Base-by-base conservation (phyloP, 2,888 invertebrate genomes). In the Drosophila atripex region DNA sequence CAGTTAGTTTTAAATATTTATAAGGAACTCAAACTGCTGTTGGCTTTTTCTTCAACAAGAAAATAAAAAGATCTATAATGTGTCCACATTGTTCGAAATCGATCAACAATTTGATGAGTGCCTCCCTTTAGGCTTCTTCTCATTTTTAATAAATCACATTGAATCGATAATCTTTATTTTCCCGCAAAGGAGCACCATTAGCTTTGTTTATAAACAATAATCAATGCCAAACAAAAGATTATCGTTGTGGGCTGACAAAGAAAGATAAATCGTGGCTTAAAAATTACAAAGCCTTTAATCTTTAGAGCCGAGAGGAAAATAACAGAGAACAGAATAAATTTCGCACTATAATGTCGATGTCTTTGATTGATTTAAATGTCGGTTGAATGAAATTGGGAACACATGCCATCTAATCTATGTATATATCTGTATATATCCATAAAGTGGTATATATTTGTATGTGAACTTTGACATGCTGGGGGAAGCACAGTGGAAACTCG, bases 331-430 rank as follows among this genome's bases (percentile, higher is more conserved):
- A 45, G 63, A 63, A 63, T 61, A 50, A 16, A 43, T 50, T 61
- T 21, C 28, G 28, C 28, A 28, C 28, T 28, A 28, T 28, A 28
- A 28, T 9, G 28, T 9, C 43, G 28, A 64, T 61, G 47, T 46
- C 25, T 28, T 51, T 52, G 64, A 64, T 64, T 64, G 64, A 64
- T 64, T 64, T 53, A 64, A 64, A 46, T 64, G 52, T 28, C 30
- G n/a, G 51, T n/a, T 38, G 11, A 45, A 4, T 39, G 25, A 43
- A 51, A 63, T 45, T 35, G 51, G 50, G 63, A 63, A 63, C 63
- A 63, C 43, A 43, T 21, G 63, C 50, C 14, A 32, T 16, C 32
- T 23, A n/a, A n/a, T n/a, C n/a, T n/a, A n/a, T n/a, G n/a, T n/a
- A 6, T 8, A 9, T 16, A 32, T 30, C 16, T 28, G 5, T 14